These are phyloP conservation scores for Nibea coibor DNA, from an alignment of 2,113 vertebrate genomes.

Conservation along the genomic window DNA sequence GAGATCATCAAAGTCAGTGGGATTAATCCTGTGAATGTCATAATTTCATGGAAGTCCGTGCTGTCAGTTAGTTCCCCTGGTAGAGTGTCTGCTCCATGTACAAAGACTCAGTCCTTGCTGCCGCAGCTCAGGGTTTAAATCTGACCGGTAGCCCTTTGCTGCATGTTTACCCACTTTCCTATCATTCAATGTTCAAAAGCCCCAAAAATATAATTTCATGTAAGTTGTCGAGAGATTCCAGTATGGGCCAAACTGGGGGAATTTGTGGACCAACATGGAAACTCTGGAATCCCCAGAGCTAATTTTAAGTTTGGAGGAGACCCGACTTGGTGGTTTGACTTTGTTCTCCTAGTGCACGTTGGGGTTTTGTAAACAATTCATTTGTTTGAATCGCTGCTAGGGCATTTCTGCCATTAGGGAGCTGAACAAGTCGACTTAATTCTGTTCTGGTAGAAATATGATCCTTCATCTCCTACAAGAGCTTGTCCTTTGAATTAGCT, in stretches of 20 bases:
- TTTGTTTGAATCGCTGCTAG: conserved; percentile 23
- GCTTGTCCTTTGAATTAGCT: conserved; percentile 70
- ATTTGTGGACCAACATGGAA: neutral
- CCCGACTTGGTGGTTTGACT: neutral
- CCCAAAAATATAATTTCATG: no score
- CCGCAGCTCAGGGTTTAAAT: no score
- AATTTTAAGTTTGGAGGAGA: conserved; percentile 22
- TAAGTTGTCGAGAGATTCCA: neutral
- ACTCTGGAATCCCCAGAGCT: neutral
- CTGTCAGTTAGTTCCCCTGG: no score
- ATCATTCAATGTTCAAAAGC: no score
- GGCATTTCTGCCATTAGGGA: conserved; percentile 36
- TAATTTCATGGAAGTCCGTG: no score
- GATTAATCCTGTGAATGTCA: neutral
- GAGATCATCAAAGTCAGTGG: neutral
- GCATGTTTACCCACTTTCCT: no score
- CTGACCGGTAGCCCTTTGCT: no score
- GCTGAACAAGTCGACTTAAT: conserved; percentile 40
- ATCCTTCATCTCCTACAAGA: conserved; percentile 67
- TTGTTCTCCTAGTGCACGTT: conserved; percentile 1
- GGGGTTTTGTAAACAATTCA: conserved; percentile 36
- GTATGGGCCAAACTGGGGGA: neutral
- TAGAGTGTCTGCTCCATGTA: no score
- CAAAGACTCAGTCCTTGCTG: no score
- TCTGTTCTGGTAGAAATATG: conserved; percentile 60